Conservation (phyloP, 2,797 vertebrate genomes). For the Heterohyrax brucei region DNA sequence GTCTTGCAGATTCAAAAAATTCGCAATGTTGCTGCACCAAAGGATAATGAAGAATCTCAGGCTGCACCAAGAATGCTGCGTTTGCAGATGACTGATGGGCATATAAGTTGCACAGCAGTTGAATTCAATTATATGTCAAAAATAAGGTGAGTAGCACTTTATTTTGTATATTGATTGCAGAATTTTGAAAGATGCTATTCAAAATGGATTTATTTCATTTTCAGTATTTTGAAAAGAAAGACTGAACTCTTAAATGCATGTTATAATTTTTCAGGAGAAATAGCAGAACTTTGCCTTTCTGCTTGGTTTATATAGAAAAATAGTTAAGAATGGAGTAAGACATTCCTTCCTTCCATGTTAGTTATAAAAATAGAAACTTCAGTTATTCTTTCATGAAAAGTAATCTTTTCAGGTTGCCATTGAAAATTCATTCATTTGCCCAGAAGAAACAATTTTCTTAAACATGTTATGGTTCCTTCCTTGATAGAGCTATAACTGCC, state of each 20-base stretch:
- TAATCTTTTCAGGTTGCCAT: slow-evolving; percentile 10
- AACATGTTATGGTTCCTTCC: neutral
- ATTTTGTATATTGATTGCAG: slow-evolving; percentile 65
- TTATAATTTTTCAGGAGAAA: slow-evolving; percentile 64
- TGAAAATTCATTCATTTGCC: slow-evolving; percentile 35
- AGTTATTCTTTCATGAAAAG: neutral
- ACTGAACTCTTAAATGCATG: slow-evolving; percentile 16
- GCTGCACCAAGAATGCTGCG: slow-evolving; percentile 97
- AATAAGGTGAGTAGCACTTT: slow-evolving; percentile 93
- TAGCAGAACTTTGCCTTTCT: slow-evolving; percentile 51
- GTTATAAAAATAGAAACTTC: slow-evolving; percentile 59
- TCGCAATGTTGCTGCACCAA: slow-evolving; percentile 96
- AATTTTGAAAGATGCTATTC: slow-evolving; percentile 44
- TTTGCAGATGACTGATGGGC: slow-evolving; percentile 98
- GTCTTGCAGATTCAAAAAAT: slow-evolving; percentile 99
- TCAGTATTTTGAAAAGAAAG: slow-evolving; percentile 36
- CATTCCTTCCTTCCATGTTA: slow-evolving; percentile 47
- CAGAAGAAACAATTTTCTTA: slow-evolving; percentile 20
- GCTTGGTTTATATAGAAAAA: slow-evolving; percentile 35
- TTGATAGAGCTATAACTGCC: neutral
- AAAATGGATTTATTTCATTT: slow-evolving; percentile 35
- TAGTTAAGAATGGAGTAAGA: slow-evolving; percentile 17
- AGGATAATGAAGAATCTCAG: slow-evolving; percentile 98
- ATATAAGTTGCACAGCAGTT: slow-evolving; percentile 95
- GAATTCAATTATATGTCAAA: slow-evolving; percentile 97